phyloP scores from a whole-genome alignment of 2,113 vertebrate genomes.

The Gobius niger region DNA sequence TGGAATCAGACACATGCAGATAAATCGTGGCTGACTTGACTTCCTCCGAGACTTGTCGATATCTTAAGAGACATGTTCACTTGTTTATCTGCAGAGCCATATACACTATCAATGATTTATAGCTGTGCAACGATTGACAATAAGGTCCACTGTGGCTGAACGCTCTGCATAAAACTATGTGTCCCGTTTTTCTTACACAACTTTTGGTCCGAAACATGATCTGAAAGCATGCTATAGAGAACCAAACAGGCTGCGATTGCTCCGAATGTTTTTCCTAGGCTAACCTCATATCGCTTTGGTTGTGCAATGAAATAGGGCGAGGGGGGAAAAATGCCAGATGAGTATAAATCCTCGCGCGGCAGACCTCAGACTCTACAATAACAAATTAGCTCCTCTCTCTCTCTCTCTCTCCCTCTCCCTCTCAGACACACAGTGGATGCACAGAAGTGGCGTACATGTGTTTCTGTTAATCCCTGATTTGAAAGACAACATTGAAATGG shows the following conservation, averaged over 20 bases:
- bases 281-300: slow-evolving; percentile 26
- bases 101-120: no score
- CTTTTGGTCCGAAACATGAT: background rate
- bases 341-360: slow-evolving; percentile 45
- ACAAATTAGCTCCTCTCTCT: slow-evolving; percentile 42
- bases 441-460: slow-evolving; percentile 60
- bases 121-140: background rate
- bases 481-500: slow-evolving; percentile 59
- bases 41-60: no score
- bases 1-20: no score
- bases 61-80: no score
- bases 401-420: slow-evolving; percentile 26
- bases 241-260: slow-evolving; percentile 1
- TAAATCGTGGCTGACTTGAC: no score
- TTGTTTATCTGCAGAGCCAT: no score
- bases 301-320: slow-evolving; percentile 37
- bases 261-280: slow-evolving; percentile 21
- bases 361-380: slow-evolving; percentile 47
- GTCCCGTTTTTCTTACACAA: background rate
- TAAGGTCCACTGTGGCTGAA: background rate
- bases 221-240: slow-evolving; percentile 8
- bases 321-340: slow-evolving; percentile 36
- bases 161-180: background rate
- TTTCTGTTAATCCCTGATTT: slow-evolving; percentile 60
- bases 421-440: slow-evolving; percentile 34